Percentiles rank a stretch among this genome's conserved stretches.
Evolutionary conservation across 2,888 invertebrate genomes (phyloP).

Genomic region (Petrolisthes manimaculis): DNA sequence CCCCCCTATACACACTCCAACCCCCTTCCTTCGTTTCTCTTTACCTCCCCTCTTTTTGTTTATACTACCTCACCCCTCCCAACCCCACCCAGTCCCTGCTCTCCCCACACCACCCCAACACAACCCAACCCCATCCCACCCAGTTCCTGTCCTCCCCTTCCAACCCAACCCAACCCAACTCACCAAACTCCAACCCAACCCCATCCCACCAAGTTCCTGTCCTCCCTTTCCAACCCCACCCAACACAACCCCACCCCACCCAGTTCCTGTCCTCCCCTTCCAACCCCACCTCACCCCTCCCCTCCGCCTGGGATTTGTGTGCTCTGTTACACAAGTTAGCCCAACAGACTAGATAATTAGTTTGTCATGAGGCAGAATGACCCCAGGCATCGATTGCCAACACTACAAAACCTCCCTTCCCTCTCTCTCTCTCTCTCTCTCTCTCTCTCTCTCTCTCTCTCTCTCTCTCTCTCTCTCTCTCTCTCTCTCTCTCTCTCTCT

Average conservation of each 20-base stretch:
- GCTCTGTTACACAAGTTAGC: constrained; percentile 11
- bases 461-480: neutral
- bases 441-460: neutral
- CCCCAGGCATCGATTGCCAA: constrained; percentile 7
- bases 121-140: no score
- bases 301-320: constrained; percentile 12
- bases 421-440: neutral
- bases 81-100: neutral
- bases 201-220: neutral
- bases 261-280: neutral
- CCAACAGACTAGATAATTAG: constrained; percentile 29
- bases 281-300: neutral
- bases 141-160: no score
- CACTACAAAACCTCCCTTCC: neutral
- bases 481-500: neutral
- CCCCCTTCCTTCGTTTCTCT: neutral
- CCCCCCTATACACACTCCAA: neutral
- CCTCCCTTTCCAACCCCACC: neutral
- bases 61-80: neutral
- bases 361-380: constrained; percentile 33
- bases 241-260: neutral
- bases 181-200: no score
- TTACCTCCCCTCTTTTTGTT: neutral
- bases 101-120: no score
- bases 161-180: no score